Conservation (phyloP, 2,797 vertebrate genomes). For the Dermochelys coriacea region DNA sequence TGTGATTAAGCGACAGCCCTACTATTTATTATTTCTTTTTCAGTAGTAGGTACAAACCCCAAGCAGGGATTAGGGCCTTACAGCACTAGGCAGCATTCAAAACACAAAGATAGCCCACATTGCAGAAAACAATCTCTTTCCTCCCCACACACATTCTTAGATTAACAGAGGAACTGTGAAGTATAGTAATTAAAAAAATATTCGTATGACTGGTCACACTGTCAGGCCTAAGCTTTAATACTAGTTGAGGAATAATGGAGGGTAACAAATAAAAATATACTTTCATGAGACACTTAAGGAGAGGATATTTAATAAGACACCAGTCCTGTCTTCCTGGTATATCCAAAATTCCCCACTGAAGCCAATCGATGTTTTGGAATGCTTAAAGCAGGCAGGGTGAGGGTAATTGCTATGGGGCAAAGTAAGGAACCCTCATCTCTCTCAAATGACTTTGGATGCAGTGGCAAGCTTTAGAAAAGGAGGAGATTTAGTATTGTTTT, state of each 20-base stretch:
- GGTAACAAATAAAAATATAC: not conserved
- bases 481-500: slow-evolving; percentile 76
- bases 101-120: slow-evolving; percentile 34
- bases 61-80: not conserved
- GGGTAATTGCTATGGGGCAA: slow-evolving; percentile 10
- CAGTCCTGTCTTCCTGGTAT: not conserved
- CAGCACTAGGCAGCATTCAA: slow-evolving; percentile 4
- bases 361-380: not conserved
- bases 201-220: not conserved
- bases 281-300: not conserved
- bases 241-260: not conserved
- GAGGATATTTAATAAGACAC: not conserved
- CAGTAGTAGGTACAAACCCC: not conserved
- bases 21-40: slow-evolving; percentile 6
- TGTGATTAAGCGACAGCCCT: no score
- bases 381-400: not conserved
- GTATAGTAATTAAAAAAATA: not conserved
- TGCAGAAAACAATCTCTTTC: slow-evolving; percentile 13
- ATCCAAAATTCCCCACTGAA: not conserved
- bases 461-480: slow-evolving; percentile 49
- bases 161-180: not conserved
- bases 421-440: slow-evolving; percentile 10
- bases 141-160: no score
- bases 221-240: slow-evolving; percentile 15
- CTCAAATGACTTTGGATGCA: slow-evolving; percentile 4